phyloP scores from a whole-genome alignment of 2,113 vertebrate genomes.

The Ranitomeya variabilis region DNA sequence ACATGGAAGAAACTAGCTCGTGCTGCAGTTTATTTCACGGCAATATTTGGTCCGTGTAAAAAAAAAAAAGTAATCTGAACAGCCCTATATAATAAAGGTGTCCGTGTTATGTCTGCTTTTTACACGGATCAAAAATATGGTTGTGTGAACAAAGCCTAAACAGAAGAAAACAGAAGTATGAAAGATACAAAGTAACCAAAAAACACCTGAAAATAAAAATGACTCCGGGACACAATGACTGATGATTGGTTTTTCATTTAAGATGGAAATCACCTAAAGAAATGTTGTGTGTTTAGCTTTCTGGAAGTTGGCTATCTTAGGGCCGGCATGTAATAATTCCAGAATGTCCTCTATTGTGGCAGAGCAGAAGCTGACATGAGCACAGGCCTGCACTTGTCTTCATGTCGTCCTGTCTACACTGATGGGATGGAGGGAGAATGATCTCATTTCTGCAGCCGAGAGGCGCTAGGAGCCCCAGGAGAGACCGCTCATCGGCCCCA shows the following conservation, averaged over 20 bases:
- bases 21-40: too few species aligned
- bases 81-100: too few species aligned
- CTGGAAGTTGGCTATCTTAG: neutral
- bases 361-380: neutral
- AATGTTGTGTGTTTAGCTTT: neutral
- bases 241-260: neutral
- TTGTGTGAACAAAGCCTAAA: too few species aligned
- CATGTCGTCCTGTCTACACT: constrained; percentile 9
- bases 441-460: constrained; percentile 26
- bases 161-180: neutral
- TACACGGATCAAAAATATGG: too few species aligned
- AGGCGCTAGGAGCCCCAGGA: neutral
- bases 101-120: too few species aligned
- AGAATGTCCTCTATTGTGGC: neutral
- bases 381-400: constrained; percentile 26
- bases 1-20: too few species aligned
- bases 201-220: neutral
- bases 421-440: constrained; percentile 20
- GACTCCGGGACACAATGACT: neutral
- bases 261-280: constrained; percentile 6
- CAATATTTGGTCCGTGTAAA: too few species aligned
- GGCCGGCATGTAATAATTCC: neutral
- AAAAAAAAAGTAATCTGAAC: too few species aligned
- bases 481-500: neutral
- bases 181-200: neutral